A percentile compares a stretch with the other conserved stretches of the same genome.
Conservation (phyloP, 2,113 vertebrate genomes). For the Podarcis cretensis region DNA sequence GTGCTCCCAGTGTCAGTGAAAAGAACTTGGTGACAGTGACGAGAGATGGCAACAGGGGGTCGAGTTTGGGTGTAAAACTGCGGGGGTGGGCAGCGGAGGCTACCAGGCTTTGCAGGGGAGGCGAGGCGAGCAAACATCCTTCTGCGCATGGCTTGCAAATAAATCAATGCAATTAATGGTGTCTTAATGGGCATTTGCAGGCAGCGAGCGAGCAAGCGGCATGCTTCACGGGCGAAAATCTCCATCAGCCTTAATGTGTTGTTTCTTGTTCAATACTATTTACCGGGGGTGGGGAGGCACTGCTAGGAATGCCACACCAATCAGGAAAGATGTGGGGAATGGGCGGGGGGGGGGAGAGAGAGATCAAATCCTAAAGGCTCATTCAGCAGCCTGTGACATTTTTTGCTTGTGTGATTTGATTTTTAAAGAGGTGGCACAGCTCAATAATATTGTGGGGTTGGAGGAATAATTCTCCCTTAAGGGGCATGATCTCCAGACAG, state of each 20-base stretch:
- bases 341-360: too few relatives aligned
- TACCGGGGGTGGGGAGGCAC: background rate
- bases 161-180: conserved; percentile 46
- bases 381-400: background rate
- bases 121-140: background rate
- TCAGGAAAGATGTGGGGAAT: conserved; percentile 1
- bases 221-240: background rate
- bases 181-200: conserved; percentile 33
- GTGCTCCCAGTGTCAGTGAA: background rate
- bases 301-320: background rate
- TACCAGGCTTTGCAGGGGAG: fast-evolving
- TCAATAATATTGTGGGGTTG: background rate
- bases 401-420: background rate
- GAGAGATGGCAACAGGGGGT: background rate
- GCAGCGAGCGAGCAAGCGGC: background rate
- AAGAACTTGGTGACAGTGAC: background rate
- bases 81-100: background rate
- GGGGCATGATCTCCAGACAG: background rate
- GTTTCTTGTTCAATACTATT: background rate
- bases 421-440: fast-evolving
- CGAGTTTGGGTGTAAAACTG: background rate
- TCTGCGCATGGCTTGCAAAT: background rate
- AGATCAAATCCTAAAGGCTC: background rate
- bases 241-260: background rate
- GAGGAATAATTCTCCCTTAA: background rate